Evolutionary conservation across 2,113 vertebrate species (phyloP).

Genomic region (Proterorhinus semilunaris): DNA sequence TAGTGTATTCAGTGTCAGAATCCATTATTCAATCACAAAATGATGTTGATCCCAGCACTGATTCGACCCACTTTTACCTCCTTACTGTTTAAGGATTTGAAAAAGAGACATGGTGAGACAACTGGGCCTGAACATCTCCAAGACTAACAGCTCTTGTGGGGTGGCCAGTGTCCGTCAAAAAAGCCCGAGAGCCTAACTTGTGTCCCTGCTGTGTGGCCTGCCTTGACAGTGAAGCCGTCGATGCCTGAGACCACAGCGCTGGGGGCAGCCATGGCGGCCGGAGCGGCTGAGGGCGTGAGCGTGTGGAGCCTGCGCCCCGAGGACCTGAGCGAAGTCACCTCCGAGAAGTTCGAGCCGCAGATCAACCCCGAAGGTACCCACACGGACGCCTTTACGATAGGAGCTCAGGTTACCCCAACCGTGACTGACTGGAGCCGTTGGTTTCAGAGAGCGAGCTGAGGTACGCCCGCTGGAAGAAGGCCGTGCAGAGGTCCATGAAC

Average conservation of each 20-base stretch:
- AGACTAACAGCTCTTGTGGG: background rate
- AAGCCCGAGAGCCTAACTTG: background rate
- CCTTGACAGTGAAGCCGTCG: conserved; percentile 85
- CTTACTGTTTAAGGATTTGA: too few species aligned
- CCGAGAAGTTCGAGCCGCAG: conserved; percentile 91
- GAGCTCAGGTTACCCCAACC: too few species aligned
- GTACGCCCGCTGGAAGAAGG: conserved; percentile 91
- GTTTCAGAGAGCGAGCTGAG: conserved; percentile 87
- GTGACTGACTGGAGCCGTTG: background rate
- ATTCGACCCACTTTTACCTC: too few species aligned
- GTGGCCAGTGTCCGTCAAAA: background rate
- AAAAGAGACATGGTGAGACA: too few species aligned
- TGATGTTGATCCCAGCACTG: too few species aligned
- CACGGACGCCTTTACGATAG: background rate
- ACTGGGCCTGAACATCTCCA: too few species aligned
- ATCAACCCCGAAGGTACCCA: conserved; percentile 86
- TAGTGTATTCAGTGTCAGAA: too few species aligned
- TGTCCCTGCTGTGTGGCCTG: background rate
- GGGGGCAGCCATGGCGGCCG: conserved; percentile 93
- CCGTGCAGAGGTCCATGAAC: conserved; percentile 88
- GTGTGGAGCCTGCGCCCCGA: conserved; percentile 88
- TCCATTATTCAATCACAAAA: too few species aligned
- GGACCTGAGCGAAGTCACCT: conserved; percentile 86
- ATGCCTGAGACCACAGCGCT: conserved; percentile 94
- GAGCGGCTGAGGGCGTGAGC: conserved; percentile 89